A percentile compares a stretch with the other conserved stretches of the same genome.
Evolutionary conservation across 2,797 vertebrate species (phyloP).

Genomic region (Acridotheres tristis): DNA sequence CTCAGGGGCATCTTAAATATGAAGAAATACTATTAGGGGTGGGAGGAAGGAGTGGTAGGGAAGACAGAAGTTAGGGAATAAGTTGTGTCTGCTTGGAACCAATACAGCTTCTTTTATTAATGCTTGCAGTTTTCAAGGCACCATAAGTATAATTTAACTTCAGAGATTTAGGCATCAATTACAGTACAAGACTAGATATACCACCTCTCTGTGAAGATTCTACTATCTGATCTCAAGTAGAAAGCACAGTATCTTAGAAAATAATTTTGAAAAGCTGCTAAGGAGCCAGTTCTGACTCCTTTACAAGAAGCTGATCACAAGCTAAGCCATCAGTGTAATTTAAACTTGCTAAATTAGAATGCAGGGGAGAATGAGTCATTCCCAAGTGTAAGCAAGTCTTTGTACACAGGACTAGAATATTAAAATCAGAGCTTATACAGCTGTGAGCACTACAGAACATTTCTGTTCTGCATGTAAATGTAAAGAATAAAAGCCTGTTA

Average conservation of each 20-base stretch:
- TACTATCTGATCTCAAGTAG: background rate
- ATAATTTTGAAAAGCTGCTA: background rate
- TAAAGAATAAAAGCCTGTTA: background rate
- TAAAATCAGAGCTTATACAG: slow-evolving; percentile 26
- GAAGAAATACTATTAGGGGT: rapidly evolving
- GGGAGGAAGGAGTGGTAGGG: rapidly evolving
- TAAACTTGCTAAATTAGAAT: background rate
- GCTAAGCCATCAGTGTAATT: background rate
- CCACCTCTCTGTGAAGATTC: background rate
- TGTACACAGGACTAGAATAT: background rate
- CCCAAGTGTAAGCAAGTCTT: slow-evolving; percentile 16
- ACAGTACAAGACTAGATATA: background rate
- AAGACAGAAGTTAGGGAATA: background rate
- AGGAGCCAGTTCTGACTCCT: background rate
- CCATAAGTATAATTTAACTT: background rate
- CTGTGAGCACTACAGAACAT: background rate
- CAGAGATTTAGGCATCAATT: background rate
- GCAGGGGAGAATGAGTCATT: background rate
- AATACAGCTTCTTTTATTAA: background rate
- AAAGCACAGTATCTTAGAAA: background rate
- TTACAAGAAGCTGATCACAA: background rate
- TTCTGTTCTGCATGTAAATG: background rate
- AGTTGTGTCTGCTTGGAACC: background rate
- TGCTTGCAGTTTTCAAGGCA: background rate
- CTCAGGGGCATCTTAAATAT: background rate